These are phyloP conservation scores for Zosterops borbonicus DNA, from an alignment of 2,113 vertebrate genomes.

Conservation along the genomic window DNA sequence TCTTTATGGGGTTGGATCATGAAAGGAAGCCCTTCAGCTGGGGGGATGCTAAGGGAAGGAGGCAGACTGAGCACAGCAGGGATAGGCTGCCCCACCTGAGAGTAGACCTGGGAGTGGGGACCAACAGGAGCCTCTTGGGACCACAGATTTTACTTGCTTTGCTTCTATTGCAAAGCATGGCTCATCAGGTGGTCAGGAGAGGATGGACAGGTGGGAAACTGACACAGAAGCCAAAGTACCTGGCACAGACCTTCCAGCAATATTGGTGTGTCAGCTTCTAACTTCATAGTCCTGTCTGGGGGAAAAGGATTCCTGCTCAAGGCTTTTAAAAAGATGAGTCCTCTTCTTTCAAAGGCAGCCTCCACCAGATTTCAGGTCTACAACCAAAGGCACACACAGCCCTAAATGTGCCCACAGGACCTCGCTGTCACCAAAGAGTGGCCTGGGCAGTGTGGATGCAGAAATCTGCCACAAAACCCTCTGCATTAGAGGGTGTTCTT, in stretches of 20 bases:
- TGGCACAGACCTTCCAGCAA: neutral
- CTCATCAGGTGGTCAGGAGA: neutral
- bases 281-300: neutral
- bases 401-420: neutral
- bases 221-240: neutral
- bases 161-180: neutral
- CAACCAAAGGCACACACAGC: rapidly evolving
- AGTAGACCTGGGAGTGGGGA: neutral
- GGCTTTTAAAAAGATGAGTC: neutral
- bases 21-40: neutral
- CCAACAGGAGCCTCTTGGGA: neutral
- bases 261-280: rapidly evolving
- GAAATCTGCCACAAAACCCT: too few species aligned
- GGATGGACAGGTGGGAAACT: neutral
- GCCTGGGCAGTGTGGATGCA: neutral
- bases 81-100: neutral
- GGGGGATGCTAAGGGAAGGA: neutral
- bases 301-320: neutral
- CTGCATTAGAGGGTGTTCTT: neutral
- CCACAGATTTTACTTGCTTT: neutral
- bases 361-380: neutral
- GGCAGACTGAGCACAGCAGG: neutral
- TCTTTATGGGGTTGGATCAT: neutral
- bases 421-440: rapidly evolving
- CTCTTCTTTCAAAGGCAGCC: neutral